phyloP scores from a whole-genome alignment of 1,140 invertebrate genomes.

The Zaprionus nigranus region DNA sequence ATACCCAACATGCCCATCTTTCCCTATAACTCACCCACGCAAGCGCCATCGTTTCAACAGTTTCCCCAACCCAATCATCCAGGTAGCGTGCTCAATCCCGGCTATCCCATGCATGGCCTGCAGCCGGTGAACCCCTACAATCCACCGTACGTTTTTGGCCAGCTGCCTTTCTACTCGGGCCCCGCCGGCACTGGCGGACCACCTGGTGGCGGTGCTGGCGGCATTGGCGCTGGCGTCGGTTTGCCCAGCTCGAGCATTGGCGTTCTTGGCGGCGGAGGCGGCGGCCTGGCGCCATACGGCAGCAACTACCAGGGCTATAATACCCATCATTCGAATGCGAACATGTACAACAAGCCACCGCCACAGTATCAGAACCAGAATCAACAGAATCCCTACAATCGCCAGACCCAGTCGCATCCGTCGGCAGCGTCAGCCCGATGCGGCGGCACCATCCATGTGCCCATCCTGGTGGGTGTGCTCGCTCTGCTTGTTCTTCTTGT shows the following conservation, averaged over 20 bases:
- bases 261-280: conserved; percentile 74
- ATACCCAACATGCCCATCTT: conserved; percentile 84
- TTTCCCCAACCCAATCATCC: conserved; percentile 84
- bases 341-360: conserved; percentile 83
- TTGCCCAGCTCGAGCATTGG: conserved; percentile 69
- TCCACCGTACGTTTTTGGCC: conserved; percentile 82
- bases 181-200: conserved; percentile 75
- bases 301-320: conserved; percentile 73
- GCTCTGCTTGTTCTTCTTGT: conserved; percentile 25
- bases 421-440: conserved; percentile 51
- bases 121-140: conserved; percentile 84
- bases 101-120: conserved; percentile 77
- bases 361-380: conserved; percentile 82
- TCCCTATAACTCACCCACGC: conserved; percentile 81
- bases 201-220: conserved; percentile 50
- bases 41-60: conserved; percentile 81
- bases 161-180: conserved; percentile 68
- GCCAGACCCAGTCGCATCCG: conserved; percentile 79
- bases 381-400: conserved; percentile 80
- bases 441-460: background rate
- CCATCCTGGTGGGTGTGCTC: conserved; percentile 1
- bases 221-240: conserved; percentile 58
- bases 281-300: conserved; percentile 69
- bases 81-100: conserved; percentile 81
- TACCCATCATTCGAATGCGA: conserved; percentile 71